Conservation (phyloP, 2,797 vertebrate genomes). For the Luscinia luscinia region DNA sequence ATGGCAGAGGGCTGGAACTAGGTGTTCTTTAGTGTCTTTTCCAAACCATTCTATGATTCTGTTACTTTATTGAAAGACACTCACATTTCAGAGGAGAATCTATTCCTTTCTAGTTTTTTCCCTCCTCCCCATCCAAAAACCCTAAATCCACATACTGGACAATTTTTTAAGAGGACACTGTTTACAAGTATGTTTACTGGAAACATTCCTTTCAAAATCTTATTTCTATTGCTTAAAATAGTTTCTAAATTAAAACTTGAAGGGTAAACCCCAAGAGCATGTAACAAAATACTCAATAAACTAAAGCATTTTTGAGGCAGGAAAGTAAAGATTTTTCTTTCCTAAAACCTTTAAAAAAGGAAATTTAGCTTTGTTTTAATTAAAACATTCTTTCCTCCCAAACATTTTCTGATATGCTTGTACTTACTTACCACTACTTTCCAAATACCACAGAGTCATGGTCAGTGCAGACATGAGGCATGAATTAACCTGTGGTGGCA, state of each 20-base stretch:
- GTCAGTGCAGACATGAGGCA: not conserved
- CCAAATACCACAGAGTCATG: not conserved
- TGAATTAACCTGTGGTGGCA: not conserved
- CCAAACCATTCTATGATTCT: not conserved
- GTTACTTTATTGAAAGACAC: not conserved
- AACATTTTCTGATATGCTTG: not conserved
- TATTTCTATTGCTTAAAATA: not conserved
- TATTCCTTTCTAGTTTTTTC: not conserved
- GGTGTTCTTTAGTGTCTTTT: not conserved
- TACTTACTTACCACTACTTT: not conserved
- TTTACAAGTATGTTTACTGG: not conserved
- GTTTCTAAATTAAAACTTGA: not conserved
- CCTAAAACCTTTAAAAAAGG: not conserved
- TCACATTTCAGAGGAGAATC: not conserved
- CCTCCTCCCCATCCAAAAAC: not conserved
- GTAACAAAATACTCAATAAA: not conserved
- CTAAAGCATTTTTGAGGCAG: accelerated
- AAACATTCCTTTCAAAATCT: not conserved
- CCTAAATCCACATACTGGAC: not conserved
- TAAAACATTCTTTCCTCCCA: not conserved
- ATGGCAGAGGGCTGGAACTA: not conserved
- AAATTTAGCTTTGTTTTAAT: not conserved
- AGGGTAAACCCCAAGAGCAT: not conserved
- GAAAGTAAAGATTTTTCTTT: not conserved
- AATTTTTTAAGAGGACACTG: not conserved